phyloP scores from a whole-genome alignment of 2,888 invertebrate genomes.

The Mactromeris polynyma region DNA sequence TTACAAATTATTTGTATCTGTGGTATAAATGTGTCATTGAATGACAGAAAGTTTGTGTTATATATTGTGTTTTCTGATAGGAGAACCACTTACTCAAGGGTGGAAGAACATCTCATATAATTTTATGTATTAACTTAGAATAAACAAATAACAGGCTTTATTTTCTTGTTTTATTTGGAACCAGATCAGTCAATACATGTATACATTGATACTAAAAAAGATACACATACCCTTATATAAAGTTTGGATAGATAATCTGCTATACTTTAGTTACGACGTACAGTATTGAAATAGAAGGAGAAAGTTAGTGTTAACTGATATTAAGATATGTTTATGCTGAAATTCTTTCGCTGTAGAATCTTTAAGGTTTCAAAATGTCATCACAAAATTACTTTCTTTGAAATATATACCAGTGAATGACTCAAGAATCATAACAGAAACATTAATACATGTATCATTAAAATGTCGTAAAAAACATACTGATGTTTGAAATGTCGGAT shows the following conservation, averaged over 20 bases:
- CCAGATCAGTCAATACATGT: constrained; percentile 25
- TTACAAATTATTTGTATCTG: no score
- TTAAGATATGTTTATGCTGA: neutral
- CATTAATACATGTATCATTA: no score
- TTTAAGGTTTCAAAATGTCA: neutral
- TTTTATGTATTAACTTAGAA: no score
- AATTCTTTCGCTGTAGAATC: neutral
- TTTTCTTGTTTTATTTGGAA: constrained; percentile 17
- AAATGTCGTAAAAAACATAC: no score
- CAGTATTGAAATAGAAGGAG: no score
- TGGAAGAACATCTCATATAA: no score
- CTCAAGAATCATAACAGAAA: no score
- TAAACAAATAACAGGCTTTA: neutral
- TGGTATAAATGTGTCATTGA: no score
- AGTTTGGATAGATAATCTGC: neutral
- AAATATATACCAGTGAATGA: neutral
- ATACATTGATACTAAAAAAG: neutral
- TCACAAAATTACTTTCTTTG: neutral
- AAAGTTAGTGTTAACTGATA: neutral
- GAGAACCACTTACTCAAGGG: no score
- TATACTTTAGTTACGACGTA: neutral
- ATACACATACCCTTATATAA: neutral
- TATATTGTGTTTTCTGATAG: no score
- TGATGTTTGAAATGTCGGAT: no score
- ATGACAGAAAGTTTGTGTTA: no score